A percentile compares a stretch with the other conserved stretches of the same genome.
Conservation (phyloP, 1,140 invertebrate genomes). For the Lordiphosa mommai region DNA sequence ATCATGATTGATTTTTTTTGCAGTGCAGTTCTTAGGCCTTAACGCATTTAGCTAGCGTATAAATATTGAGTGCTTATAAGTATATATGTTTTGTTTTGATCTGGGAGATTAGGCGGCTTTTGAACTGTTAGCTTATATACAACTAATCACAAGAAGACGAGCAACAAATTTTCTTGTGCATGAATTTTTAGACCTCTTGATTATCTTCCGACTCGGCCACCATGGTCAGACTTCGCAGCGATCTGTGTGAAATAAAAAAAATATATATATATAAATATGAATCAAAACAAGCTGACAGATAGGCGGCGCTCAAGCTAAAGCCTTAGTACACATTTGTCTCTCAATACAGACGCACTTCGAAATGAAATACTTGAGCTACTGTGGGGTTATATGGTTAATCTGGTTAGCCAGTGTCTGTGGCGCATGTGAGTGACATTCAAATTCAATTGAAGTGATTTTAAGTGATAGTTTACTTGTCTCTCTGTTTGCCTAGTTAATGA, state of each 20-base stretch:
- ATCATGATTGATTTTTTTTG: slow-evolving; percentile 19
- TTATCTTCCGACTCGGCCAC: slow-evolving; percentile 70
- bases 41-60: slow-evolving; percentile 46
- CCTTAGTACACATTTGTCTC: slow-evolving; percentile 26
- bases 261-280: slow-evolving; percentile 9
- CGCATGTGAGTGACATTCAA: slow-evolving; percentile 32
- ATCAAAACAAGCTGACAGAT: slow-evolving; percentile 18
- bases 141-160: slow-evolving; percentile 72
- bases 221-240: slow-evolving; percentile 75
- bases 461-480: slow-evolving; percentile 10
- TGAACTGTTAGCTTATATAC: slow-evolving; percentile 67
- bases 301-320: slow-evolving; percentile 7
- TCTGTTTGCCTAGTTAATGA: slow-evolving; percentile 18
- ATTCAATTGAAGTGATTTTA: background rate
- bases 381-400: slow-evolving; percentile 34
- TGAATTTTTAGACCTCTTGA: slow-evolving; percentile 55
- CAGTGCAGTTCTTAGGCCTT: slow-evolving; percentile 39
- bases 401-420: slow-evolving; percentile 16
- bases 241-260: slow-evolving; percentile 37
- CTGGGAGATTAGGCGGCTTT: slow-evolving; percentile 20
- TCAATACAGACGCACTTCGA: slow-evolving; percentile 8
- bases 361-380: slow-evolving; percentile 33
- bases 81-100: slow-evolving; percentile 11
- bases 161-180: slow-evolving; percentile 35
- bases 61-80: slow-evolving; percentile 17